Evolutionary conservation across 1,140 invertebrate genomes (phyloP).

Genomic region (Neodiprion fabricii): DNA sequence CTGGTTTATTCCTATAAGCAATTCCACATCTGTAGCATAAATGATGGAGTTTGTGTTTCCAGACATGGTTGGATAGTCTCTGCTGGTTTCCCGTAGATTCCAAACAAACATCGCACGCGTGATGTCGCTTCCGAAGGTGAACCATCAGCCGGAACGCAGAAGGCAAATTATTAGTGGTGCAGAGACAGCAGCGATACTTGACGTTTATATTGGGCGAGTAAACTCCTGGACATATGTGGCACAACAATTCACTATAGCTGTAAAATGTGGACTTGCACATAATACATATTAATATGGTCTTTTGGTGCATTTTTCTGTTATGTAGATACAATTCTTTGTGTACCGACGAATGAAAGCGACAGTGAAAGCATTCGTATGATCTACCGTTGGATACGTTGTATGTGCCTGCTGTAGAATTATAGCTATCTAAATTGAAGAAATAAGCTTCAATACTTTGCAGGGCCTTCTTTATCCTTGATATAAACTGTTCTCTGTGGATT

Average conservation of each 20-base stretch:
- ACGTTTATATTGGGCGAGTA: constrained; percentile 72
- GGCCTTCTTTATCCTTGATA: constrained; percentile 69
- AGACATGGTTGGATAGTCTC: constrained; percentile 81
- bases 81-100: constrained; percentile 80
- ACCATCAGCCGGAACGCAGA: constrained; percentile 86
- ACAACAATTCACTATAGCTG: constrained; percentile 83
- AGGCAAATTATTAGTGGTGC: constrained; percentile 74
- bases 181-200: constrained; percentile 77
- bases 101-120: constrained; percentile 84
- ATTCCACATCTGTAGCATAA: constrained; percentile 85
- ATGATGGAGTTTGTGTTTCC: constrained; percentile 87
- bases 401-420: constrained; percentile 64
- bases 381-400: constrained; percentile 62
- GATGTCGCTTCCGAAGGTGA: constrained; percentile 80
- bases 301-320: constrained; percentile 84
- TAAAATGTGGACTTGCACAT: constrained; percentile 88
- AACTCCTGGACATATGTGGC: constrained; percentile 81
- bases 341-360: constrained; percentile 74
- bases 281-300: constrained; percentile 77
- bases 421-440: constrained; percentile 76
- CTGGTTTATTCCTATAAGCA: constrained; percentile 83
- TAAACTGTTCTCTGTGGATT: constrained; percentile 68
- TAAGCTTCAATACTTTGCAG: constrained; percentile 66
- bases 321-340: constrained; percentile 86
- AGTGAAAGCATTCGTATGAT: constrained; percentile 84